Percentiles rank a stretch among this genome's conserved stretches.
These are phyloP conservation scores for Tympanuchus pallidicinctus DNA, from an alignment of 2,113 vertebrate species.

Conservation along the genomic window DNA sequence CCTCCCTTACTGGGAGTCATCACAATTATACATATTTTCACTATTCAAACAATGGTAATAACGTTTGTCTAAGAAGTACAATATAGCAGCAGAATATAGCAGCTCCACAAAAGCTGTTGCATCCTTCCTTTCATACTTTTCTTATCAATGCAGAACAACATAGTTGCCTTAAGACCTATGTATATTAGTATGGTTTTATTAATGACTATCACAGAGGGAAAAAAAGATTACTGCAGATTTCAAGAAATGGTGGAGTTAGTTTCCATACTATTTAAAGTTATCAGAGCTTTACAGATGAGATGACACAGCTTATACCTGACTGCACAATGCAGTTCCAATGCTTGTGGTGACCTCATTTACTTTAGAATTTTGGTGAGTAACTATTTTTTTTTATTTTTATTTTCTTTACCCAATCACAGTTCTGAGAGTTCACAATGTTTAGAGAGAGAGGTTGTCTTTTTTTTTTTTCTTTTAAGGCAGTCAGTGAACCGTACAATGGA, in stretches of 20 bases:
- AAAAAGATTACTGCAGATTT: neutral
- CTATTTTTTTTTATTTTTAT: neutral
- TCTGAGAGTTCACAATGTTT: neutral
- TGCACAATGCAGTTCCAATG: neutral
- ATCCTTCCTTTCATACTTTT: neutral
- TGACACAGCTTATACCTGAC: neutral
- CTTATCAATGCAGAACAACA: neutral
- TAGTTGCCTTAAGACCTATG: neutral
- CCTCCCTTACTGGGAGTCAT: neutral
- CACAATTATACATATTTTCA: neutral
- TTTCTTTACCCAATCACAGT: neutral
- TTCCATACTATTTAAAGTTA: neutral
- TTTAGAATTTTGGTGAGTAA: neutral
- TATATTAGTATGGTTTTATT: neutral
- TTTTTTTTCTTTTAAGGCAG: neutral
- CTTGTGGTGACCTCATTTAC: neutral
- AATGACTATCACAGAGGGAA: neutral
- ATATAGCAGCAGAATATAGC: neutral
- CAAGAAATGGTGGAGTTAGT: neutral
- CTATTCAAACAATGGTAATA: neutral
- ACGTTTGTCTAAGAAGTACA: neutral
- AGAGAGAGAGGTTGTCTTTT: neutral
- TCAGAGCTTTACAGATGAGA: neutral
- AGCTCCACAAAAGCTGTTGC: neutral
- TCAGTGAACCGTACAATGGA: neutral